Evolutionary conservation across 2,888 invertebrate genomes (phyloP).

Genomic region (Lasioglossum leucozonium): DNA sequence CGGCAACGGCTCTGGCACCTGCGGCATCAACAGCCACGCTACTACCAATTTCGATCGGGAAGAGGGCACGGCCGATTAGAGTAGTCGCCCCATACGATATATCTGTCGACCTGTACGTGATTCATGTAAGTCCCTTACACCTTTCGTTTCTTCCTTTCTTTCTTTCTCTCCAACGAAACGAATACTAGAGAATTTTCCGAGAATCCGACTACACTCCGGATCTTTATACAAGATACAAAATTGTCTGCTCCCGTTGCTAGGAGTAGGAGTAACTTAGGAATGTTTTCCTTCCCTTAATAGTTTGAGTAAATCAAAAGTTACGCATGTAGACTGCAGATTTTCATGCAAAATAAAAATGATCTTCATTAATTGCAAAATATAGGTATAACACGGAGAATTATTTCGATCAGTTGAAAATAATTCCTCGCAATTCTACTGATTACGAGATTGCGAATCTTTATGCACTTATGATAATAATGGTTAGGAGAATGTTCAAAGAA

Average conservation of each 20-base stretch:
- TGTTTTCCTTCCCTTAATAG: too few species aligned
- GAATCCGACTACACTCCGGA: neutral
- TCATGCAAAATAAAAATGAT: neutral
- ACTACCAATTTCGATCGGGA: slow-evolving; percentile 58
- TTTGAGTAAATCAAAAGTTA: too few species aligned
- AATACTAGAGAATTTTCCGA: neutral
- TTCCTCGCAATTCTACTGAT: too few species aligned
- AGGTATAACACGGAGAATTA: neutral
- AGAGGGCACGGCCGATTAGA: slow-evolving; percentile 64
- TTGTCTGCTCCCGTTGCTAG: too few species aligned
- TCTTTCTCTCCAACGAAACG: neutral
- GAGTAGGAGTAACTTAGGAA: too few species aligned
- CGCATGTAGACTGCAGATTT: neutral
- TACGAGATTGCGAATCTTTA: too few species aligned
- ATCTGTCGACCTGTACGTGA: slow-evolving; percentile 47
- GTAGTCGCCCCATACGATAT: slow-evolving; percentile 49
- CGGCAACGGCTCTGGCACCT: slow-evolving; percentile 49
- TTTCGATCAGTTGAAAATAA: neutral
- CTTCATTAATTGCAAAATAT: neutral
- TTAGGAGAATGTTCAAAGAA: too few species aligned
- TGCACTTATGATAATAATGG: too few species aligned
- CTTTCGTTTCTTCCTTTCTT: neutral
- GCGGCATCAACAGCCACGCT: slow-evolving; percentile 40
- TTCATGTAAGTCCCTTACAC: slow-evolving; percentile 56
- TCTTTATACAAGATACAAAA: too few species aligned